These are phyloP conservation scores for Cryptus viduatorius DNA, from an alignment of 2,888 invertebrate species.

Conservation along the genomic window DNA sequence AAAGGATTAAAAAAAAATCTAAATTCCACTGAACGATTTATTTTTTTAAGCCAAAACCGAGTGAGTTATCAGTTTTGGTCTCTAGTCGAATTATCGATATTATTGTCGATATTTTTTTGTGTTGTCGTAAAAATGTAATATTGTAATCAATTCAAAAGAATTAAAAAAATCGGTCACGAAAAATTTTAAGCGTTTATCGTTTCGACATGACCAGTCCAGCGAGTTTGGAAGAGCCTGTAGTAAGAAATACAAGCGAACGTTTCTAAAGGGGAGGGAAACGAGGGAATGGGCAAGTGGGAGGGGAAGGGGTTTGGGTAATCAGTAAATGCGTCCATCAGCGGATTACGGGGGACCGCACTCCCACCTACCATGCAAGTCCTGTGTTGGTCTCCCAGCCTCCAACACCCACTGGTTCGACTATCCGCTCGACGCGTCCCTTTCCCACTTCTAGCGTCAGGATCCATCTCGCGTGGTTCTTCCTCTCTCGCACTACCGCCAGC, in stretches of 20 bases:
- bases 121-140: too few relatives aligned
- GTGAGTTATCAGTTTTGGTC: too few relatives aligned
- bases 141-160: not conserved
- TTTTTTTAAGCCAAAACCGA: too few relatives aligned
- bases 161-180: not conserved
- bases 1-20: too few relatives aligned
- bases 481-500: constrained; percentile 1
- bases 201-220: constrained; percentile 56
- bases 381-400: constrained; percentile 50
- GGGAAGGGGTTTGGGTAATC: constrained; percentile 79
- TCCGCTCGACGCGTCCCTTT: constrained; percentile 67
- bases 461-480: constrained; percentile 40
- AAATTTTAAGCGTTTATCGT: constrained; percentile 17
- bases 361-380: constrained; percentile 67
- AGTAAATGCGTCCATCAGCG: constrained; percentile 83
- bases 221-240: constrained; percentile 76
- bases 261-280: constrained; percentile 70
- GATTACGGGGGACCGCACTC: constrained; percentile 80
- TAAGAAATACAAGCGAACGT: constrained; percentile 80
- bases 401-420: constrained; percentile 67
- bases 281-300: constrained; percentile 51
- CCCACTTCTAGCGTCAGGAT: constrained; percentile 45
- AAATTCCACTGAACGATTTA: too few relatives aligned
- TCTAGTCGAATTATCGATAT: too few relatives aligned
- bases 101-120: too few relatives aligned